Base-by-base conservation (phyloP, 1,140 invertebrate species). In the Danaus melanippus region DNA sequence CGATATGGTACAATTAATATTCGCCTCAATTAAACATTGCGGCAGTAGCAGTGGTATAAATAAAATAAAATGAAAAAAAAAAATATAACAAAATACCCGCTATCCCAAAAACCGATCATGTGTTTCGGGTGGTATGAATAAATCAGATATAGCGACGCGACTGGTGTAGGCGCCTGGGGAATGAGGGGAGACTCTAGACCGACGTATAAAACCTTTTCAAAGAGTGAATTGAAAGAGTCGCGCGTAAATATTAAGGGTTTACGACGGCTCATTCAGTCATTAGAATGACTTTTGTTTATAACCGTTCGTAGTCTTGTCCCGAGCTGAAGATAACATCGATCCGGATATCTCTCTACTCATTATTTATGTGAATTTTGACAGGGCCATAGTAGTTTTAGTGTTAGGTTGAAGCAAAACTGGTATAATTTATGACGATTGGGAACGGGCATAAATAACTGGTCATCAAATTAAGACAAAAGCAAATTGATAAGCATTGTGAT, bases 361-460 rank as follows among this genome's bases (percentile, higher is more conserved):
- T 82, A 79, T 83, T 84, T 86, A 86, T 84, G 79, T 78, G 80
- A 83, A 79, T 80, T 83, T 86, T 84, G 78, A 83, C 79, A 76
- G 74, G 68, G 58, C 62, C 64, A 71, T 67, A 67, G 60, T 63
- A 56, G 58, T 63, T 11, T 12, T 45, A 32, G 44, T 12, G 62
- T 69, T 70, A 64, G 64, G 60, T 75, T 69, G 69, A 68, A 75
- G 60, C 58, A 71, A 76, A 76, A 77, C 74, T 79, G 71, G 68
- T 62, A 72, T 79, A 76, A 82, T 84, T 86, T 86, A 84, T 79
- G 70, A 76, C 63, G 53, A 77, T 63, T 71, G 65, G 56, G 58
- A 60, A 61, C 45, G 61, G 59, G 66, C 62, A 75, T 84, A 84
- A 82, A 84, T 84, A 74, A 76, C 69, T 45, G 62, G 60, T 65